A percentile compares a stretch with the other conserved stretches of the same genome.
Conservation (phyloP, 2,888 invertebrate genomes). For the Pristionchus entomophagus region DNA sequence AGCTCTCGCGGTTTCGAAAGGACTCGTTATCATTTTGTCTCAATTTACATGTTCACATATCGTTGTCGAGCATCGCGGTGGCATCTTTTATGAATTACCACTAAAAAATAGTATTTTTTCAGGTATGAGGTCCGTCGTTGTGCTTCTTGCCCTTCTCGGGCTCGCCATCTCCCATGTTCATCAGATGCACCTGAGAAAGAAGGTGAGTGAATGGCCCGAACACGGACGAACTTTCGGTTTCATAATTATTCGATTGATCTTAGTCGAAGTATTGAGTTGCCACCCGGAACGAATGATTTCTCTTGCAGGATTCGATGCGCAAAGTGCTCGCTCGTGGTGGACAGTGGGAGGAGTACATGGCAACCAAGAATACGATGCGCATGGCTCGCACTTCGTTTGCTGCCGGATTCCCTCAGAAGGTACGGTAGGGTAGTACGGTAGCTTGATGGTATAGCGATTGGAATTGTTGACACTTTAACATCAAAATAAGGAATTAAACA, state of each 20-base stretch:
- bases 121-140: constrained; percentile 53
- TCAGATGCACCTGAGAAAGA: constrained; percentile 54
- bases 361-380: background rate
- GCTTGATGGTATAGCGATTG: too few relatives aligned
- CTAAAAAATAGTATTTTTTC: too few relatives aligned
- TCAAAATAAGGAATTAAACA: too few relatives aligned
- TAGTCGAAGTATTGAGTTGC: background rate
- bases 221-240: background rate
- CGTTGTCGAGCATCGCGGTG: too few relatives aligned
- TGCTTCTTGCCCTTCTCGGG: constrained; percentile 60
- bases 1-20: too few relatives aligned
- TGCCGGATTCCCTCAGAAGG: background rate
- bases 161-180: constrained; percentile 61
- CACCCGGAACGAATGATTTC: background rate
- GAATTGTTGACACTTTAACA: too few relatives aligned
- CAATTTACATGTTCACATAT: too few relatives aligned
- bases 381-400: background rate
- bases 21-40: too few relatives aligned
- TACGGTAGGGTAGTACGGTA: background rate
- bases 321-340: background rate
- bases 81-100: too few relatives aligned
- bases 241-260: background rate
- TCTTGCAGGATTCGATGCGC: background rate
- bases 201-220: too few relatives aligned
- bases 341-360: background rate